Base-by-base conservation (phyloP, 2,888 invertebrate species). In the Troilus luridus region DNA sequence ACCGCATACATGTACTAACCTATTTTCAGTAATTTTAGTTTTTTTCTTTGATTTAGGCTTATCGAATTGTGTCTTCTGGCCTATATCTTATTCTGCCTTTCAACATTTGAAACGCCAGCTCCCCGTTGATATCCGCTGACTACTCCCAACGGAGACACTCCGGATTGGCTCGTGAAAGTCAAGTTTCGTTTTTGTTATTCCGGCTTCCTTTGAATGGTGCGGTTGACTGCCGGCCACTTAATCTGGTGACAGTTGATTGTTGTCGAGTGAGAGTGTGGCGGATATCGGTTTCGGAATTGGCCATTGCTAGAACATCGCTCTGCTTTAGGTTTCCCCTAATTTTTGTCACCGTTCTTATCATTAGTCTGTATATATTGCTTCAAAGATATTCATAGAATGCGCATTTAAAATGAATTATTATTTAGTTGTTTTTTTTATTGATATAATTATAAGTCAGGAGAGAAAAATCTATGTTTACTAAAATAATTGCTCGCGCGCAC, bases 261-360 rank as follows among this genome's bases (percentile, higher is more conserved):
- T 21, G 77, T 77, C 0, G 85, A 56, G 85, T 85, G 85, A 85
- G 85, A 85, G 85, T 85, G 85, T 85, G 56, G 56, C 85, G 56
- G n/a, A 54, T 56, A 56, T 54, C 11, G 85, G 56, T 58, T 56
- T 56, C 56, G 56, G 27, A 11, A 56, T 54, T n/a, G 56, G n/a
- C 56, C 21, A 3, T 85, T 85, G n/a, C n/a, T 85, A 14, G n/a
- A n/a, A 85, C 85, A 85, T 85, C 56, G 72, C 27, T 77, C 17
- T 77, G 27, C 10, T 6, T 10, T 11, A 2, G 85, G 54, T 85
- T 85, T 85, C 56, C 11, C 56, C n/a, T n/a, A n/a, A 0, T 11
- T 67, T 67, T 67, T 67, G n/a, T n/a, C n/a, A n/a, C n/a, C n/a
- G n/a, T n/a, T n/a, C n/a, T n/a, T n/a, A n/a, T n/a, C n/a, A n/a